Percentiles rank a stretch among this genome's conserved stretches.
These are phyloP conservation scores for Aplidium turbinatum DNA, from an alignment of 23 tunicate species.

Conservation along the genomic window DNA sequence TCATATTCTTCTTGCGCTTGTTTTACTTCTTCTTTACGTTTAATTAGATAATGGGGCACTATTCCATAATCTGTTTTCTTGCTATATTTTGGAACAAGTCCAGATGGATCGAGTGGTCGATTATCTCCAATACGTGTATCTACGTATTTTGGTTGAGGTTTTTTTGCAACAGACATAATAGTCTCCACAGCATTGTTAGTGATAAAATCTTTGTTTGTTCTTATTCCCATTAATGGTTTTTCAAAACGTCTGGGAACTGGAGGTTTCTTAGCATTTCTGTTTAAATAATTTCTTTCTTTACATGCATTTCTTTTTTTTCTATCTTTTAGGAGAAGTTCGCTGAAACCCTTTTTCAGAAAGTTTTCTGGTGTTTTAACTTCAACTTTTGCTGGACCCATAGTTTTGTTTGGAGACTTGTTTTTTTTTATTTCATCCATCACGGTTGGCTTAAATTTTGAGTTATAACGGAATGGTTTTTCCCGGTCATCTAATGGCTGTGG, in stretches of 20 bases:
- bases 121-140: constrained; percentile 86
- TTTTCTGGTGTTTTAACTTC: constrained; percentile 63
- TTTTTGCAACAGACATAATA: constrained; percentile 95
- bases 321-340: constrained; percentile 46
- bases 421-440: constrained; percentile 75
- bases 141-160: constrained; percentile 94
- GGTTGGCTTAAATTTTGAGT: constrained; percentile 70
- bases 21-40: constrained; percentile 85
- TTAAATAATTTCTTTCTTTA: constrained; percentile 6
- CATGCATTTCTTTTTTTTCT: constrained; percentile 37
- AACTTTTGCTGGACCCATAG: constrained; percentile 98
- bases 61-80: constrained; percentile 77
- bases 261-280: constrained; percentile 41
- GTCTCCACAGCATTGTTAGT: constrained; percentile 96
- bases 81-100: constrained; percentile 87
- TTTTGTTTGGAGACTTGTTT: constrained; percentile 75
- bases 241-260: constrained; percentile 82
- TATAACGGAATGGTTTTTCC: constrained; percentile 68
- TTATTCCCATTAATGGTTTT: constrained; percentile 83
- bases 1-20: constrained; percentile 95
- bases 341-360: constrained; percentile 74
- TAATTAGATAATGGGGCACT: constrained; percentile 89
- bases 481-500: constrained; percentile 68
- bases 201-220: constrained; percentile 90
- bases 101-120: constrained; percentile 76